Base-by-base conservation (phyloP, 2,888 invertebrate species). In the Lithodes maja region DNA sequence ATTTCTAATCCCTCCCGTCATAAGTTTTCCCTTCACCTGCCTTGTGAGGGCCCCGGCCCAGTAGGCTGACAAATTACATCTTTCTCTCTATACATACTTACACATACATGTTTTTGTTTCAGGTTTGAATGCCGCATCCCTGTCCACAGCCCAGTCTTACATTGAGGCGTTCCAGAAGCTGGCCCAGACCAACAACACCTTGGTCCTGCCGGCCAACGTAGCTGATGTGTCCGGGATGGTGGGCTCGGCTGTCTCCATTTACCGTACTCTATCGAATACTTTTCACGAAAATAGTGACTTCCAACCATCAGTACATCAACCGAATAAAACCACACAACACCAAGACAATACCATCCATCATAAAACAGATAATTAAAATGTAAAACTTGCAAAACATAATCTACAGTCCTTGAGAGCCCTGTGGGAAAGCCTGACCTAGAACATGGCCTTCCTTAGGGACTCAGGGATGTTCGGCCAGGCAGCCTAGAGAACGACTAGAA, bases 71-170 rank as follows among this genome's bases (percentile, higher is more conserved):
- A 33, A 33, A 33, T 33, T 33, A 33, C 33, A 33, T 33, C 33
- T 33, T 33, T 33, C 33, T 33, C 33, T 33, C 33, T 33, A 33
- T 33, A 33, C 33, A 33, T 33, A 33, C 33, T 33, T 33, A 33
- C 33, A 33, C 33, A 33, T 33, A 33, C 33, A 33, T 33, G 33
- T 61, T 55, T 78, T 90, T 78, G 55, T 90, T 86, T 83, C 93
- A 93, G 99, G 98, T 50, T 95, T 96, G 92, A 96, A 97, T 94
- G 99, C 99, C 0, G 99, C 99, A 1, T 96, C 98, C 0, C 94
- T 99, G 71, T 96, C 96, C 15, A 95, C 99, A 90, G 99, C 99
- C 0, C 99, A 99, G 93, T 97, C 99, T 93, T 99, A 99, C 93
- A 98, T 99, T 71, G 94, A 95, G 49, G 99, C 99, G 15, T 99